phyloP scores from a whole-genome alignment of 35 echinoderm and acorn worm species.

The Lytechinus variegatus region DNA sequence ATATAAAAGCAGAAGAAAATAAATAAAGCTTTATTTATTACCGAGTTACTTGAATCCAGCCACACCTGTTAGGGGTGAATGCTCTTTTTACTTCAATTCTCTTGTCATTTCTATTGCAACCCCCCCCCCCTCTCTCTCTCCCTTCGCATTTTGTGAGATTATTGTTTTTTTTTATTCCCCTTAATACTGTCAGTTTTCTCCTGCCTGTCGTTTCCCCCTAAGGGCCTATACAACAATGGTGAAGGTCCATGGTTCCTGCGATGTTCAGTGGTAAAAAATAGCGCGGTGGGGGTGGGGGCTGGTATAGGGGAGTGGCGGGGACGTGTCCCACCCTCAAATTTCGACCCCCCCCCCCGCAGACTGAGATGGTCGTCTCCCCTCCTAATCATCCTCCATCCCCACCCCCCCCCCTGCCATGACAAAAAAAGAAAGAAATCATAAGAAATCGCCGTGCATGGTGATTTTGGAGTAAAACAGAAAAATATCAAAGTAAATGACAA shows the following conservation, averaged over 20 bases:
- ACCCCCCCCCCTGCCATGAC: too few species aligned
- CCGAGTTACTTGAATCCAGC: background rate
- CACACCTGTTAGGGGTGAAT: constrained; percentile 14
- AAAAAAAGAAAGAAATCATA: too few species aligned
- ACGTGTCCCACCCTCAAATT: too few species aligned
- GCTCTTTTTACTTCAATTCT: constrained; percentile 7
- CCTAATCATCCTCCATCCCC: too few species aligned
- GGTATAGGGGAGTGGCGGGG: too few species aligned
- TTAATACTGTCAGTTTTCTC: background rate
- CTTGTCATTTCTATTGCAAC: background rate
- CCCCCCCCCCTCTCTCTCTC: too few species aligned
- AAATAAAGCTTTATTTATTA: background rate
- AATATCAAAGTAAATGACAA: background rate
- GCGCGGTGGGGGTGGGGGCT: background rate
- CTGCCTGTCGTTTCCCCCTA: background rate
- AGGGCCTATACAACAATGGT: background rate
- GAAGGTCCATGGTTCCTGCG: background rate
- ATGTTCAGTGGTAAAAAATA: background rate
- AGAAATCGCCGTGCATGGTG: too few species aligned
- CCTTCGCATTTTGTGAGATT: background rate
- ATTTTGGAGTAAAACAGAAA: background rate
- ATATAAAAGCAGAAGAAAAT: background rate
- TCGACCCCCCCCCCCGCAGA: too few species aligned
- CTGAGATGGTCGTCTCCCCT: too few species aligned
- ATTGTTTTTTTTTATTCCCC: background rate